Evolutionary conservation across 1,140 invertebrate species (phyloP), one percentile per base, ranked within the genome.

Genomic region (Meloidogyne hapla): DNA sequence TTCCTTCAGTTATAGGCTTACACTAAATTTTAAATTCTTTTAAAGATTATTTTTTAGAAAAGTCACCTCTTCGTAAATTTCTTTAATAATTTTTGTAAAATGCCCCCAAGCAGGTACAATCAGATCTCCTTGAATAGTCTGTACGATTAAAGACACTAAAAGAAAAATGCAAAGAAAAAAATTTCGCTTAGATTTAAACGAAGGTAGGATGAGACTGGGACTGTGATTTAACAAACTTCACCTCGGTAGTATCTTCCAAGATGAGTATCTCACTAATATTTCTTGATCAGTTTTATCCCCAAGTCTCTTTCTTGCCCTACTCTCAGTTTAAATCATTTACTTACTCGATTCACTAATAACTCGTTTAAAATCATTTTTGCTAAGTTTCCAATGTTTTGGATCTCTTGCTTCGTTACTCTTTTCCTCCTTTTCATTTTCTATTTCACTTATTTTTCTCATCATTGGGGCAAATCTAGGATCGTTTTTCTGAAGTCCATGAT

Each of bases 321-420:
- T n/a, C n/a, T n/a, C n/a, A n/a, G n/a, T n/a, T n/a, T n/a, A n/a
- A n/a, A n/a, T n/a, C n/a, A n/a, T n/a, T n/a, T n/a, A n/a, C n/a
- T 61, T n/a, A 62, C 80, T 28, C 4, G 48, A 28, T 56, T 82
- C 79, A 62, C 42, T 48, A 28, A 80, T 82, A 23, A 77, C 78
- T 15, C 48, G 13, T 40, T 38, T 73, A 66, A 82, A 82, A 33
- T 82, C 82, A n/a, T 82, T 81, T 68, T 73, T 64, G 15, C 33
- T 65, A 25, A 82, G 42, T 67, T 82, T 82, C 81, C 81, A 82
- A 64, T 84, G 82, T 61, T 80, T 83, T 63, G 83, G 81, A 71
- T 83, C 81, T n/a, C 74, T 69, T 18, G 79, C 75, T 64, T 82
- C 81, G 33, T 69, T 71, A 33, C 64, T 64, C 42, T 64, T 42